phyloP scores from a whole-genome alignment of 2,888 invertebrate genomes.

The Mimas tiliae region DNA sequence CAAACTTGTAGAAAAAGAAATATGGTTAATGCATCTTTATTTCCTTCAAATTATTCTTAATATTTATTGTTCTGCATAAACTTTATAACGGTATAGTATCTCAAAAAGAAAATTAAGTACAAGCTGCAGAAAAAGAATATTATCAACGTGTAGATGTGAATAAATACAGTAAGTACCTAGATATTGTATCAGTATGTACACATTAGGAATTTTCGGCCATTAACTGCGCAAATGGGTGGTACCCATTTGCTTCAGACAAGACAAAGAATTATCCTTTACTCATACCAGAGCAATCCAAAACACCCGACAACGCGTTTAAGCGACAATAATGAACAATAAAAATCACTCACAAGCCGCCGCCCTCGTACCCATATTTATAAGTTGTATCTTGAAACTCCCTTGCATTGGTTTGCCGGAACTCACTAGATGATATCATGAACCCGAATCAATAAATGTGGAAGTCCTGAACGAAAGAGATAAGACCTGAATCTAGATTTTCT shows the following conservation, averaged over 20 bases:
- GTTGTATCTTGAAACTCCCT: conserved; percentile 88
- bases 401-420: conserved; percentile 82
- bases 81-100: no score
- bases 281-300: conserved; percentile 30
- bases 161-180: no score
- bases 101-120: no score
- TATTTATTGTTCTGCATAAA: no score
- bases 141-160: no score
- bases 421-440: conserved; percentile 57
- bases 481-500: conserved; percentile 78
- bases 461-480: conserved; percentile 70
- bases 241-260: no score
- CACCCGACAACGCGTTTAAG: conserved; percentile 44
- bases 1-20: no score
- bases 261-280: neutral
- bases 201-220: neutral
- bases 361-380: conserved; percentile 95
- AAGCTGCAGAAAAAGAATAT: no score
- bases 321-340: conserved; percentile 34
- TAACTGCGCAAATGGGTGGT: neutral
- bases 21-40: no score
- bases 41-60: no score
- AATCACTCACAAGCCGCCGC: conserved; percentile 94
- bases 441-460: conserved; percentile 70
- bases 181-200: no score